Evolutionary conservation across 2,113 vertebrate genomes (phyloP), one percentile per base, ranked within the genome.

Genomic region (Mastomys coucha): DNA sequence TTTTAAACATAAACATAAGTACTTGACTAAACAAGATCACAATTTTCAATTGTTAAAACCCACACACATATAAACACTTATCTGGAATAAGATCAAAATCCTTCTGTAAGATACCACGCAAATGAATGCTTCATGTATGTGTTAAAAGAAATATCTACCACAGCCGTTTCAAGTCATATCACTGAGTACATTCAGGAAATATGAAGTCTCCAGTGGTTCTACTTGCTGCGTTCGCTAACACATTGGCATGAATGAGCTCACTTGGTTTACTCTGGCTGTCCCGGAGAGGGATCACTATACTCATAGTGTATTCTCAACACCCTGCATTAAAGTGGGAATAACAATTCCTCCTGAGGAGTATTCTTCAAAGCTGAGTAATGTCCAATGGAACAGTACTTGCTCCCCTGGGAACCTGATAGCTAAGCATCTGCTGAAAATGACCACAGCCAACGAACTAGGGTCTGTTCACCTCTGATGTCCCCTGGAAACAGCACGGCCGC

Each of bases 281-380:
- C 26, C 82, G 86, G 67, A 86, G 5, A 93, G 88, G 7, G 42
- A 70, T 51, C 36, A 75, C 5, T 53, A 7, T 93, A 75, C 58
- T 95, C 39, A n/a, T n/a, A 88, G 58, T n/a, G 5, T 60, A n/a
- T 36, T 93, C 65, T 70, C 85, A 94, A 84, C 5, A 49, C 3
- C 20, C 96, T 7, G 24, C 14, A 65, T 78, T 96, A 75, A 93
- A 93, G 80, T 28, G 73, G 88, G 7, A 95, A 78, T 45, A 85
- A 92, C 80, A 13, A 89, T 65, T 56, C 58, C 13, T 76, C 72
- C 67, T 60, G 63, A 90, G 88, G 88, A 80, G 39, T 94, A 93
- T 51, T 73, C 28, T 80, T 89, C 87, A 91, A 95, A 94, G 63
- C 86, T 94, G 85, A 97, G 63, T 67, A 86, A 93, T 36, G 56